phyloP scores from a whole-genome alignment of 2,888 invertebrate species.

The Oithona nana region DNA sequence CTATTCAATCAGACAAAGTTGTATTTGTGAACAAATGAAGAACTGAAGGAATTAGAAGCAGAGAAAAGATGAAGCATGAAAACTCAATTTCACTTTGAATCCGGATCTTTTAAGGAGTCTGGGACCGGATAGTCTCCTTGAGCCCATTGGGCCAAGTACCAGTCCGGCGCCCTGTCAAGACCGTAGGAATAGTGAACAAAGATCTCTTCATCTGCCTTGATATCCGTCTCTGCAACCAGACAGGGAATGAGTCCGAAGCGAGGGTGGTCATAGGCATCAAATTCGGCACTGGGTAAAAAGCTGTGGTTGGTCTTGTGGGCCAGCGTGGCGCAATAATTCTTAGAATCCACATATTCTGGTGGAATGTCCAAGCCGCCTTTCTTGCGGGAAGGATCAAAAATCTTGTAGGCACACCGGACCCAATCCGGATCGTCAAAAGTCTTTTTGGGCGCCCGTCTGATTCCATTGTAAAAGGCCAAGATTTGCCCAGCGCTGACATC shows the following conservation, averaged over 20 bases:
- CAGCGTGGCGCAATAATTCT: constrained; percentile 12
- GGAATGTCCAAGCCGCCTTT: constrained; percentile 15
- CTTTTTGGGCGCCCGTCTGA: not conserved
- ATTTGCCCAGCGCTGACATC: constrained; percentile 13
- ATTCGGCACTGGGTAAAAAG: constrained; percentile 15
- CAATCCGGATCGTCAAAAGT: not conserved
- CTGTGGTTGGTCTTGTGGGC: constrained; percentile 16
- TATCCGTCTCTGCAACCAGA: not conserved
- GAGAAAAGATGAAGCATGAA: not conserved
- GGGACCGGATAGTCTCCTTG: constrained; percentile 11
- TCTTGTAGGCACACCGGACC: constrained; percentile 12
- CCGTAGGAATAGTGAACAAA: constrained; percentile 16
- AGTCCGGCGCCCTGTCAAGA: constrained; percentile 10
- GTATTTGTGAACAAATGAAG: too few species aligned
- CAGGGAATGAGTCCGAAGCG: constrained; percentile 16
- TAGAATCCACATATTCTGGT: not conserved
- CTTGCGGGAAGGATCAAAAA: constrained; percentile 11
- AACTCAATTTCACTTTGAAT: not conserved
- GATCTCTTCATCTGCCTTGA: constrained; percentile 15
- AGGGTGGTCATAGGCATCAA: constrained; percentile 14
- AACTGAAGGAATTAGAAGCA: too few species aligned
- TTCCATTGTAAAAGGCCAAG: constrained; percentile 20
- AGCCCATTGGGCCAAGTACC: constrained; percentile 11
- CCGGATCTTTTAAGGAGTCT: not conserved
- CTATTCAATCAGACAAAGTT: too few species aligned